Conservation (phyloP, 2,797 vertebrate species). For the Harpagifer antarcticus region DNA sequence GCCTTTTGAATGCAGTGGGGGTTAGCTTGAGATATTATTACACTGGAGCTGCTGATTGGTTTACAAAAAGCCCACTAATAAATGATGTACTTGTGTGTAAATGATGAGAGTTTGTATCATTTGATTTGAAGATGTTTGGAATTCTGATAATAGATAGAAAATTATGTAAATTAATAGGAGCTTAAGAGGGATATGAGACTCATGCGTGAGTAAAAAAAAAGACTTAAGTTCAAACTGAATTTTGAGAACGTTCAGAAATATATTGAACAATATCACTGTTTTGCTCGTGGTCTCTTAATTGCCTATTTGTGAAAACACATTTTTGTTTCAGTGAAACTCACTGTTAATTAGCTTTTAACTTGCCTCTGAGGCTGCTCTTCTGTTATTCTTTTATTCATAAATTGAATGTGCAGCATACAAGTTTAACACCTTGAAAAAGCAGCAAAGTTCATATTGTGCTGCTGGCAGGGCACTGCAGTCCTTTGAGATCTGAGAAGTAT, state of each 20-base stretch:
- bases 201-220: neutral
- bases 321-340: slow-evolving; percentile 32
- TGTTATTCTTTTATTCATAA: slow-evolving; percentile 41
- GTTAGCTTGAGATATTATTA: slow-evolving; percentile 1
- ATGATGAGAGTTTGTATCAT: neutral
- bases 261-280: slow-evolving; percentile 28
- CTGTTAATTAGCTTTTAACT: slow-evolving; percentile 52
- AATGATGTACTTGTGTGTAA: slow-evolving; percentile 2
- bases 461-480: slow-evolving; percentile 36
- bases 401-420: slow-evolving; percentile 36
- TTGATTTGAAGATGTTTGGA: neutral
- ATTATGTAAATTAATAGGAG: neutral
- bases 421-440: slow-evolving; percentile 35
- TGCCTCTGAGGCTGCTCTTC: slow-evolving; percentile 22
- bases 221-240: neutral
- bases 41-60: slow-evolving; percentile 1
- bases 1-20: neutral
- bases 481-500: slow-evolving; percentile 46
- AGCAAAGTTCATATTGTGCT: slow-evolving; percentile 39
- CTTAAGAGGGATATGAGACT: neutral
- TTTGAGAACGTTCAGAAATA: slow-evolving; percentile 25
- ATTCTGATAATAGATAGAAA: neutral
- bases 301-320: slow-evolving; percentile 18
- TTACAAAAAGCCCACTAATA: neutral
- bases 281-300: slow-evolving; percentile 16